Conservation (phyloP, 2,113 vertebrate genomes). For the Microtus richardsoni region DNA sequence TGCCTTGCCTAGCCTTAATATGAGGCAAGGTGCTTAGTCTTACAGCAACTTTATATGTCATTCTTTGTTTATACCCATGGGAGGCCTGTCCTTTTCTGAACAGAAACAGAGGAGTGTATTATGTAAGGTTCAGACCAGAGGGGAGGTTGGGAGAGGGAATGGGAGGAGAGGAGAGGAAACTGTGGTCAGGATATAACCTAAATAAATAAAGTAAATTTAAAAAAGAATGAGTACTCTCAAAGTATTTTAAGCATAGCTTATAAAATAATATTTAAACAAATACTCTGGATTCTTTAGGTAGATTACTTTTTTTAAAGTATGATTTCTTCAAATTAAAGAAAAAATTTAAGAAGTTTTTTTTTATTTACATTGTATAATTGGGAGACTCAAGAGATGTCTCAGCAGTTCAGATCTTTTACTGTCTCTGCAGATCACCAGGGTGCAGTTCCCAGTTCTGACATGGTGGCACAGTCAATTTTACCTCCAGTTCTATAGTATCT, state of each 20-base stretch:
- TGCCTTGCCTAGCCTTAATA: too few species aligned
- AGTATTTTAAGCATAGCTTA: not conserved
- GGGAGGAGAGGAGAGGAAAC: too few species aligned
- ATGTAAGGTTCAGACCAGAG: too few species aligned
- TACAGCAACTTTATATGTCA: too few species aligned
- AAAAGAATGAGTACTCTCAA: not conserved
- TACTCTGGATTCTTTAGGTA: not conserved
- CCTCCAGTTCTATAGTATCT: not conserved
- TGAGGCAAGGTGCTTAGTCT: too few species aligned
- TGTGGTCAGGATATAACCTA: too few species aligned
- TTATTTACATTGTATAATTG: not conserved
- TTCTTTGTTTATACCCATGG: too few species aligned
- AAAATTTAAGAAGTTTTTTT: not conserved
- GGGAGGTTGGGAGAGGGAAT: too few species aligned
- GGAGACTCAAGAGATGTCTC: not conserved
- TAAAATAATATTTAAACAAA: not conserved
- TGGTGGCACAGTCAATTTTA: not conserved
- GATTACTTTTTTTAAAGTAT: not conserved
- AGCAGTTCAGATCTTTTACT: not conserved
- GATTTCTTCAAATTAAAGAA: not conserved
- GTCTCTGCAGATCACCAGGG: not conserved
- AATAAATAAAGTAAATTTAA: too few species aligned
- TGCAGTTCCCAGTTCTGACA: not conserved
- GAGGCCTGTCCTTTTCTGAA: too few species aligned
- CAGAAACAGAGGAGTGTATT: too few species aligned